phyloP scores from a whole-genome alignment of 2,113 vertebrate species.

The Clupea harengus region DNA sequence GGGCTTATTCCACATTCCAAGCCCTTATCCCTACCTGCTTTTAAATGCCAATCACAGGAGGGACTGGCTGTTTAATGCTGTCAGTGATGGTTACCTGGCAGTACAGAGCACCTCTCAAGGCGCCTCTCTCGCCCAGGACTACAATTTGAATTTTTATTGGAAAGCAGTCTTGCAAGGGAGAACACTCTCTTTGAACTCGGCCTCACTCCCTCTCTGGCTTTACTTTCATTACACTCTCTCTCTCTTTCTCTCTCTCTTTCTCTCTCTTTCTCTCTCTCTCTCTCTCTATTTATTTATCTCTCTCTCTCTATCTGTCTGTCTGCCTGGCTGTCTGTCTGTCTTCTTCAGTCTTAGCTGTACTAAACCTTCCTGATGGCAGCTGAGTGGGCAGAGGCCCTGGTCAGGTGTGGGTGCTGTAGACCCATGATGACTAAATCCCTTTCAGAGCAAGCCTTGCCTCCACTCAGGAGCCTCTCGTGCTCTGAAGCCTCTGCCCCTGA shows the following conservation, averaged over 20 bases:
- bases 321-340: neutral
- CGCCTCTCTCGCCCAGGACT: neutral
- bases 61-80: neutral
- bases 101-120: slow-evolving; percentile 13
- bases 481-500: neutral
- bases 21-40: slow-evolving; percentile 14
- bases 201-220: neutral
- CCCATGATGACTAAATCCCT: too few relatives aligned
- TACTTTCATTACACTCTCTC: neutral
- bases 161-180: neutral
- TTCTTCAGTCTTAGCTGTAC: neutral
- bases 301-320: neutral
- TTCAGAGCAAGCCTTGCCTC: too few relatives aligned
- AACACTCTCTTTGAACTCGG: neutral
- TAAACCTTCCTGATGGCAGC: neutral
- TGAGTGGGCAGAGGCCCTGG: neutral
- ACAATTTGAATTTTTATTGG: slow-evolving; percentile 29
- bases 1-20: slow-evolving; percentile 35
- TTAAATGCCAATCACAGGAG: neutral
- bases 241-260: neutral
- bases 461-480: neutral
- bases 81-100: slow-evolving; percentile 24
- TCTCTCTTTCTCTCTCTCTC: neutral
- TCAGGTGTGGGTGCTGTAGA: neutral
- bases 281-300: neutral